These are phyloP conservation scores for Heliconius sara DNA, from an alignment of 2,888 invertebrate genomes.

Conservation along the genomic window DNA sequence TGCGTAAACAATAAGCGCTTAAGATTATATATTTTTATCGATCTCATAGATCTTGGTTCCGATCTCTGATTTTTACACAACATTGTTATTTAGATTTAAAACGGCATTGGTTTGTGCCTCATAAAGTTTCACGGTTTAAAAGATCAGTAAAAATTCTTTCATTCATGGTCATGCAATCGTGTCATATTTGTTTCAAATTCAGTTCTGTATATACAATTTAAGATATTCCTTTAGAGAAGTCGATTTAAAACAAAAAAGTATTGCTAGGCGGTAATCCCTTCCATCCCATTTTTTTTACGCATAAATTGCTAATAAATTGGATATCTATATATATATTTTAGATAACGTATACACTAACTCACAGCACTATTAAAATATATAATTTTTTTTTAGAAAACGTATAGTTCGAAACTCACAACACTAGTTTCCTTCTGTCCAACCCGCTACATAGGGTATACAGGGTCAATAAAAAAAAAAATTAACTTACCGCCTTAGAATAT, in stretches of 20 bases:
- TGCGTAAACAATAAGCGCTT: not conserved
- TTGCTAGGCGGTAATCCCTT: no score
- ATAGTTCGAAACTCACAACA: no score
- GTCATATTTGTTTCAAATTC: not conserved
- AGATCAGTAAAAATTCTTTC: not conserved
- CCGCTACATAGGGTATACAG: not conserved
- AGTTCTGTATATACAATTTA: not conserved
- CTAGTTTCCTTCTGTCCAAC: no score
- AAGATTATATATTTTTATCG: not conserved
- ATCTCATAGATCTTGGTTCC: not conserved
- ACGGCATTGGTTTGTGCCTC: conserved; percentile 16
- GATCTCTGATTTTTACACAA: not conserved
- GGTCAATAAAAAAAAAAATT: not conserved
- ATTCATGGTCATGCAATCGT: not conserved
- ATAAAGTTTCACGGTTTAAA: conserved; percentile 18
- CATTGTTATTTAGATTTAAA: conserved; percentile 2
- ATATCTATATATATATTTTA: no score
- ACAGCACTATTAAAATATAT: no score
- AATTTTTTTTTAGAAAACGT: no score
- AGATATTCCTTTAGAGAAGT: not conserved
- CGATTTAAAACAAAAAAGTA: not conserved
- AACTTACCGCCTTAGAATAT: conserved; percentile 80
- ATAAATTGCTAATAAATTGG: no score
- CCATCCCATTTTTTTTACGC: no score
- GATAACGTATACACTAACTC: no score